Evolutionary conservation across 2,888 invertebrate genomes (phyloP).

Genomic region (Dasysyrphus albostriatus): DNA sequence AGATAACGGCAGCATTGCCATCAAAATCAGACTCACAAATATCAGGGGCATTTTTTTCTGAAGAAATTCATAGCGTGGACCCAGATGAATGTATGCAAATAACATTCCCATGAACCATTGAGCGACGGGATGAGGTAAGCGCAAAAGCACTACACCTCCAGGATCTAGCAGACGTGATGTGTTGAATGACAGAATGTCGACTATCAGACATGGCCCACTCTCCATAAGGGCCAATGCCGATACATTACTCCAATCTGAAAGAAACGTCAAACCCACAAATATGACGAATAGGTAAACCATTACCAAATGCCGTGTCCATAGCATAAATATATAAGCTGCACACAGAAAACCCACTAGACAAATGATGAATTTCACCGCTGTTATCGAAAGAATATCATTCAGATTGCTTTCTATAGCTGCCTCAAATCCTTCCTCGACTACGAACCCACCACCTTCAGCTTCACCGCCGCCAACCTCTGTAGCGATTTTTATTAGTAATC

Average conservation of each 20-base stretch:
- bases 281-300: slow-evolving; percentile 94
- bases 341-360: slow-evolving; percentile 90
- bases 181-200: slow-evolving; percentile 89
- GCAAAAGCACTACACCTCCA: slow-evolving; percentile 87
- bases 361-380: slow-evolving; percentile 87
- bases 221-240: slow-evolving; percentile 87
- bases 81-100: slow-evolving; percentile 89
- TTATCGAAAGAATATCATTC: slow-evolving; percentile 86
- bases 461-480: slow-evolving; percentile 22
- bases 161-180: slow-evolving; percentile 87
- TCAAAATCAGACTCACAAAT: slow-evolving; percentile 89
- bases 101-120: slow-evolving; percentile 89
- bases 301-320: slow-evolving; percentile 93
- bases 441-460: background rate
- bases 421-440: slow-evolving; percentile 51
- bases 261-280: slow-evolving; percentile 92
- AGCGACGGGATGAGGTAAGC: slow-evolving; percentile 89
- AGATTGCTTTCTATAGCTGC: slow-evolving; percentile 61
- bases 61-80: slow-evolving; percentile 86
- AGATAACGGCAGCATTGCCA: slow-evolving; percentile 88
- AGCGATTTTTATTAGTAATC: slow-evolving; percentile 66
- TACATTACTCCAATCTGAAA: slow-evolving; percentile 94
- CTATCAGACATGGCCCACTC: slow-evolving; percentile 87
- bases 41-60: slow-evolving; percentile 88
- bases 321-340: slow-evolving; percentile 92